A percentile compares a stretch with the other conserved stretches of the same genome.
Conservation (phyloP, 2,797 vertebrate species). For the Chelonia mydas region DNA sequence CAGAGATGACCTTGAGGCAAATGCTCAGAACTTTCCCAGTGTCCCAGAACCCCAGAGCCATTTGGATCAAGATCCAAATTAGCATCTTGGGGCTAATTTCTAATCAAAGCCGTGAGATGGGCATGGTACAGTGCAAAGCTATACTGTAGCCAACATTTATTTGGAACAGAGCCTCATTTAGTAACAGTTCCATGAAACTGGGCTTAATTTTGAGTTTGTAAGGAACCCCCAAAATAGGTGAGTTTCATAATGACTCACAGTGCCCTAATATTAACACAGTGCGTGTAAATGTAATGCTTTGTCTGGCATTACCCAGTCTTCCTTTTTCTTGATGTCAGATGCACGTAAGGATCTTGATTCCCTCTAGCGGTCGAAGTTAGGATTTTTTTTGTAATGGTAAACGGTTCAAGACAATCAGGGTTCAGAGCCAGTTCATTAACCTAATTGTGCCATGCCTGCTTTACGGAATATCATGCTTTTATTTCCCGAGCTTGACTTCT, state of each 20-base stretch:
- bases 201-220: fast-evolving
- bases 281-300: fast-evolving
- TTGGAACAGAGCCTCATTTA: neutral
- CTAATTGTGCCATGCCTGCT: neutral
- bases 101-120: fast-evolving
- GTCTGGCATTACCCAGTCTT: neutral
- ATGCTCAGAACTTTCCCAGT: fast-evolving
- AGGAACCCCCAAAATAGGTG: fast-evolving
- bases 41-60: fast-evolving
- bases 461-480: neutral
- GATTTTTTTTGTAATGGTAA: neutral
- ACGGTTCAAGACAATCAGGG: fast-evolving
- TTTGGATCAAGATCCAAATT: neutral
- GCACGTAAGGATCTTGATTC: conserved; percentile 62
- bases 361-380: conserved; percentile 66
- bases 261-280: fast-evolving
- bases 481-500: neutral
- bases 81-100: fast-evolving
- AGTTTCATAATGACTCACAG: fast-evolving
- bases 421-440: neutral
- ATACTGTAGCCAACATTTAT: fast-evolving
- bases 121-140: fast-evolving
- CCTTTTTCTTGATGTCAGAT: fast-evolving
- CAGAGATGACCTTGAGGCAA: neutral
- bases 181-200: neutral